These are phyloP conservation scores for Phaonia tiefii DNA, from an alignment of 2,888 invertebrate genomes.

Conservation along the genomic window DNA sequence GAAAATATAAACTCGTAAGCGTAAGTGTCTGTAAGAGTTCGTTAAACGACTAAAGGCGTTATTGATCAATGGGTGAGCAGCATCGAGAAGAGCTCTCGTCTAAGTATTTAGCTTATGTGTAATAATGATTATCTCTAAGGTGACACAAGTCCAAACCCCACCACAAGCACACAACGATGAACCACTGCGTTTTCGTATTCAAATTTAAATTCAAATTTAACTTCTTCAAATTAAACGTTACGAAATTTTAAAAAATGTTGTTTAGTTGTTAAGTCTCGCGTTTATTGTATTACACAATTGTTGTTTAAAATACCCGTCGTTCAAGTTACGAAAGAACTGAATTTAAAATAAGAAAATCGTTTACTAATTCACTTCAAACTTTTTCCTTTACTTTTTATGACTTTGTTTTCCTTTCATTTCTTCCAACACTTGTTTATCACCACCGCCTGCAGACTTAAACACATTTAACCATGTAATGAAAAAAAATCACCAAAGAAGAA, in stretches of 20 bases:
- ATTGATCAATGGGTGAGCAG: not conserved
- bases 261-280: not conserved
- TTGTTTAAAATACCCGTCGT: not conserved
- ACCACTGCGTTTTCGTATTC: no score
- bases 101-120: no score
- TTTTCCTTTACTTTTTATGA: conserved; percentile 7
- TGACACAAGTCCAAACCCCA: no score
- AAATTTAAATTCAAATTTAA: conserved; percentile 7
- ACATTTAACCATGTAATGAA: not conserved
- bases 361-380: not conserved
- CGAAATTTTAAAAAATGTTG: no score
- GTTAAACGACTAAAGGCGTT: conserved; percentile 18
- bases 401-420: conserved; percentile 11
- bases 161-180: not conserved
- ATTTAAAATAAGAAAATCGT: no score
- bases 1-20: conserved; percentile 19
- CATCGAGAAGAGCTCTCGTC: no score
- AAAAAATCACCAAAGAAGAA: conserved; percentile 37
- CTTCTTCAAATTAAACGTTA: not conserved
- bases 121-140: no score
- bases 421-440: conserved; percentile 3
- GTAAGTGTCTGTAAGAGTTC: conserved; percentile 34
- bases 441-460: not conserved
- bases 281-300: not conserved
- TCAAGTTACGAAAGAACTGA: not conserved